Conservation (phyloP, 2,888 invertebrate species). For the Palloptera scutellata region DNA sequence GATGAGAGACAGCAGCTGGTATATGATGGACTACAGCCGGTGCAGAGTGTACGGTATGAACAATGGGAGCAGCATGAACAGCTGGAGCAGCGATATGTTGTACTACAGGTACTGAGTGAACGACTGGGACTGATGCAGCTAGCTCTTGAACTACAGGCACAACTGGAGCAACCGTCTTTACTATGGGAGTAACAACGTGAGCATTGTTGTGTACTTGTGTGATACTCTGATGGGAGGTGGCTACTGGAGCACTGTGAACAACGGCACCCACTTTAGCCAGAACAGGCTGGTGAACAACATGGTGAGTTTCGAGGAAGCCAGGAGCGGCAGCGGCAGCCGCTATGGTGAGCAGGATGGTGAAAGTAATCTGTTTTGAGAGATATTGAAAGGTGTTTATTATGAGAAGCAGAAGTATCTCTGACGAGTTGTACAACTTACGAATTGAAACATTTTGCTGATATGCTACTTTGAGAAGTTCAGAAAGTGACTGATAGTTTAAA, state of each 20-base stretch:
- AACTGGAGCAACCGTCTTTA: conserved; percentile 37
- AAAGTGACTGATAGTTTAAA: conserved; percentile 30
- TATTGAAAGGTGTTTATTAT: background rate
- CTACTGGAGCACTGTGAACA: conserved; percentile 60
- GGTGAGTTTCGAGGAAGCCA: conserved; percentile 47
- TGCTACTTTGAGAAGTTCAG: conserved; percentile 15
- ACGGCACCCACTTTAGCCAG: conserved; percentile 56
- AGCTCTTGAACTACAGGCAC: conserved; percentile 21
- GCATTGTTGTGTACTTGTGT: conserved; percentile 64
- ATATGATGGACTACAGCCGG: conserved; percentile 18
- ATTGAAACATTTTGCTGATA: conserved; percentile 59
- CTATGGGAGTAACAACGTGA: conserved; percentile 43
- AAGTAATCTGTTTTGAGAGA: conserved; percentile 40
- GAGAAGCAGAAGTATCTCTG: background rate
- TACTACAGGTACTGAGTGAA: conserved; percentile 52
- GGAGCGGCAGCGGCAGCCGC: conserved; percentile 58
- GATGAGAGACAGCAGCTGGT: conserved; percentile 43
- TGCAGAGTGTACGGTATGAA: conserved; percentile 19
- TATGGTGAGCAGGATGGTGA: conserved; percentile 56
- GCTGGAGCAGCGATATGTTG: conserved; percentile 54
- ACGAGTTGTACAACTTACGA: conserved; percentile 50
- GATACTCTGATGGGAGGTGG: conserved; percentile 69
- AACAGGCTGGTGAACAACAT: conserved; percentile 52
- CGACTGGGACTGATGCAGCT: conserved; percentile 21
- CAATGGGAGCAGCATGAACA: conserved; percentile 25